Base-by-base conservation (phyloP, 2,888 invertebrate genomes). In the Electrophaes corylata region DNA sequence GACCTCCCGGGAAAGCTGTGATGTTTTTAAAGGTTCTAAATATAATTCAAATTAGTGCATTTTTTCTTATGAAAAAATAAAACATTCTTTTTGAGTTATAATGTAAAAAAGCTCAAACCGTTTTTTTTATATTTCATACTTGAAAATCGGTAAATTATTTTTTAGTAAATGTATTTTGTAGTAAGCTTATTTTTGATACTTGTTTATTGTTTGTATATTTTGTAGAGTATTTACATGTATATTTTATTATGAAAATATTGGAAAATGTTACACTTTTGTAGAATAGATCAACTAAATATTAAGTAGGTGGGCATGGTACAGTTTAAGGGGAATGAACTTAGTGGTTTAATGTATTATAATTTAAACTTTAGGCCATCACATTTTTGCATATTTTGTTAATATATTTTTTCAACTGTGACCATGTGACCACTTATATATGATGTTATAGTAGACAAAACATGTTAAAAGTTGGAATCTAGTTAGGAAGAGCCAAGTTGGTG, bases 141-240 rank as follows among this genome's bases (percentile, higher is more conserved):
- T 20, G 20, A 3, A 20, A 20, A 5, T 5, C 2, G 3, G 31
- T n/a, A n/a, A 11, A n/a, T 31, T 31, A 3, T 5, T 35, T 31
- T 2, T 12, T 35, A 35, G 35, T 14, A 35, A 35, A 4, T 10
- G 10, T 16, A 16, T 19, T 40, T 40, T 40, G 18, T 31, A 45
- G 10, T 35, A 35, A 18, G 20, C 19, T 33, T 33, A 48, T 48
- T 39, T 48, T 48, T 26, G 37, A 48, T 39, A 48, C 26, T 19
- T 8, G 8, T 41, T 6, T 23, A 46, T n/a, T 18, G 1, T 40
- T 43, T 35, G 26, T 50, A 37, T 37, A 33, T 33, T 31, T 31
- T 35, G 35, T 37, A 33, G 19, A 35, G 43, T 52, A 51, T 41
- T 35, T 19, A 45, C 6, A 20, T 46, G 14, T 37, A 8, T 33